These are phyloP conservation scores for Cotesia congregata DNA, from an alignment of 2,888 invertebrate genomes.

Conservation along the genomic window DNA sequence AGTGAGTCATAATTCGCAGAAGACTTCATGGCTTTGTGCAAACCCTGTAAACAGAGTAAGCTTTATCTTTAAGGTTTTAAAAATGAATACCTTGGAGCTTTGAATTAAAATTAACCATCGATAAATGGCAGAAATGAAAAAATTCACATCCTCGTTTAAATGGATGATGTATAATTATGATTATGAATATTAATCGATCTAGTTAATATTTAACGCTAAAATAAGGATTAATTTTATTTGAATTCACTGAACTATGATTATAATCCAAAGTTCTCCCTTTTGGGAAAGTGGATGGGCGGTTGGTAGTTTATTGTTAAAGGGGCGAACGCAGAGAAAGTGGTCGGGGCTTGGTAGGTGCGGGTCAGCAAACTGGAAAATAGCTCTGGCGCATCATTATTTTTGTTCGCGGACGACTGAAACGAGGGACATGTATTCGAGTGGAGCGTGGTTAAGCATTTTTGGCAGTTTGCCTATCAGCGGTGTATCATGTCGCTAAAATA, in stretches of 20 bases:
- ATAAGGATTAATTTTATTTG: too few species aligned
- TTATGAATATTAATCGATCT: too few species aligned
- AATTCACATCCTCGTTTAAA: too few species aligned
- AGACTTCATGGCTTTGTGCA: not conserved
- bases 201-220: too few species aligned
- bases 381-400: conserved; percentile 48
- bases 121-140: too few species aligned
- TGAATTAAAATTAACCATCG: too few species aligned
- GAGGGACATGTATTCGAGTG: conserved; percentile 35
- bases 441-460: conserved; percentile 45
- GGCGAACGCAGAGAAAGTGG: conserved; percentile 14
- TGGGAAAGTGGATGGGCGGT: not conserved
- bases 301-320: conserved; percentile 16
- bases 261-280: too few species aligned
- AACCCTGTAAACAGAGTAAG: not conserved
- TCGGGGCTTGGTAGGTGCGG: conserved; percentile 26
- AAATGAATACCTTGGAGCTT: not conserved
- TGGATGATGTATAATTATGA: too few species aligned
- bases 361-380: conserved; percentile 49
- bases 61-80: not conserved
- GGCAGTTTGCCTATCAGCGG: conserved; percentile 45
- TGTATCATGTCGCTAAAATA: conserved; percentile 33
- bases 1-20: not conserved
- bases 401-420: conserved; percentile 38
- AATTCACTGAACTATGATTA: too few species aligned